Evolutionary conservation across 2,797 vertebrate genomes (phyloP), one percentile per base, ranked within the genome.

Genomic region (Eulemur rubriventer): DNA sequence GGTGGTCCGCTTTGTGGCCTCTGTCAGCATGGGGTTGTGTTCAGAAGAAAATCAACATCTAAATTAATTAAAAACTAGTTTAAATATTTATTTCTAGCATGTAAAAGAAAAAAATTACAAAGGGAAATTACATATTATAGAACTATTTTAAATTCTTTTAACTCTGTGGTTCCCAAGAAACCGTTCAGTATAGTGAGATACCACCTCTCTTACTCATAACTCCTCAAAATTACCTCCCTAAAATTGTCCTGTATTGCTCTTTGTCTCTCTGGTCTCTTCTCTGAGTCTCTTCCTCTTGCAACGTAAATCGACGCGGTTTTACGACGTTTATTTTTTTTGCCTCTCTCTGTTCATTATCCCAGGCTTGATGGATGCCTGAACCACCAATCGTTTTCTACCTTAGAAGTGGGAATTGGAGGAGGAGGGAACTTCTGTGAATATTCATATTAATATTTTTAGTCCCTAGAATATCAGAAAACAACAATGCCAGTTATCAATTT

Each of bases 61-160:
- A 89, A 43, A 65, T 84, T 89, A 89, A 86, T 50, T 52, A 55
- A 93, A 72, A 83, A 38, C 17, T 46, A 92, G 81, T 55, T 89
- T 55, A 85, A 85, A 72, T 63, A 76, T 91, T 95, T 87, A 70
- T 67, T 95, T 89, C 24, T 89, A 41, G 3, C 22, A 81, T 57
- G 6, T 6, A 70, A 67, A 55, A 72, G 48, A 65, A 52, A 57
- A 43, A 63, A 57, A 30, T 16, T 89, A 9, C 61, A 94, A 46
- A 70, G 6, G 33, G 28, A 63, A 85, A 50, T 63, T 79, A 59
- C 4, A 57, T 57, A 50, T 59, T 88, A 63, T 61, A 69, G 24
- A 91, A 83, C 55, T 86, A 61, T 63, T 81, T 89, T 52, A 72
- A 91, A 52, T 59, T 9, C 26, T 69, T 85, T 79, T n/a, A 48